A percentile compares a stretch with the other conserved stretches of the same genome.
Conservation (phyloP, 1,140 invertebrate genomes). For the Papilio dardanus region DNA sequence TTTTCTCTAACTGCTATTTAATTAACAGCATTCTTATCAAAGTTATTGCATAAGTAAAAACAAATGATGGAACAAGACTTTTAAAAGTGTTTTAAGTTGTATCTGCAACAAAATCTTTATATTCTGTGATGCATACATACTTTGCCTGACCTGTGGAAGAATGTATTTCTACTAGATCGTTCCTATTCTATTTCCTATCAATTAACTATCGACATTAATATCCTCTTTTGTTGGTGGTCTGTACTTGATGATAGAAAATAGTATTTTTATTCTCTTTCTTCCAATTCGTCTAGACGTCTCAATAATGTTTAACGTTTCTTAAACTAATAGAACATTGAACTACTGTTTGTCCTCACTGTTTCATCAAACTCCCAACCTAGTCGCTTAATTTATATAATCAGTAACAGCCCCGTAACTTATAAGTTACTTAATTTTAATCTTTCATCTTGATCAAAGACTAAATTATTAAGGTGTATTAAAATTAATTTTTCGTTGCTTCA, state of each 20-base stretch:
- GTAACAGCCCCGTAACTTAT: background rate
- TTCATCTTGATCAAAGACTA: conserved; percentile 1
- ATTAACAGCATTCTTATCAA: background rate
- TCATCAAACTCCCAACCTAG: background rate
- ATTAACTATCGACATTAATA: background rate
- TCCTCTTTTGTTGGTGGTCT: background rate
- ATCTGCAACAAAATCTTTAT: too few relatives aligned
- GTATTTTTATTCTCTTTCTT: background rate
- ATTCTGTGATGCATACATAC: too few relatives aligned
- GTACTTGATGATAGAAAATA: background rate
- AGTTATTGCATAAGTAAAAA: too few relatives aligned
- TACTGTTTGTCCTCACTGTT: conserved; percentile 30
- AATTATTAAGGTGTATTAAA: background rate
- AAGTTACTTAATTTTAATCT: background rate
- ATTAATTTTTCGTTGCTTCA: background rate
- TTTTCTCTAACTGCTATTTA: background rate
- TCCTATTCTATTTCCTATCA: background rate
- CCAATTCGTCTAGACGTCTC: conserved; percentile 40
- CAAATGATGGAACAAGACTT: too few relatives aligned
- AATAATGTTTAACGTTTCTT: conserved; percentile 36
- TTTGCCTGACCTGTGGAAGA: too few relatives aligned
- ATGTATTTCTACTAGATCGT: background rate
- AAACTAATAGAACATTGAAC: conserved; percentile 37
- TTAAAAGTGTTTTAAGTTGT: too few relatives aligned
- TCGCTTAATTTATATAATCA: conserved; percentile 17